Percentiles rank a stretch among this genome's conserved stretches.
Evolutionary conservation across 2,113 vertebrate species (phyloP).

Genomic region (Oryzias curvinotus): DNA sequence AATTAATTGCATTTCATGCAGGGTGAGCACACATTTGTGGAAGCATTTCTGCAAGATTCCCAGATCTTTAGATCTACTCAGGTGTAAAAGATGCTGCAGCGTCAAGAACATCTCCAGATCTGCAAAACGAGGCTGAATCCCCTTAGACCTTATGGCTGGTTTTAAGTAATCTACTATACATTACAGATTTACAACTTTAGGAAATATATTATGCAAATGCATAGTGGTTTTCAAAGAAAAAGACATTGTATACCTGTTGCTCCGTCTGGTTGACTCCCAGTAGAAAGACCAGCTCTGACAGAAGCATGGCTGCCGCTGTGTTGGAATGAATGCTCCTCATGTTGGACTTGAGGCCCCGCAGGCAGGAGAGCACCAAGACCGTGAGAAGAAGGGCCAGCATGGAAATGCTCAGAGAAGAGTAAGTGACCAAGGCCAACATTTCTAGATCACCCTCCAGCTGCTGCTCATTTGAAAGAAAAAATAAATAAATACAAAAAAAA

Average conservation of each 20-base stretch:
- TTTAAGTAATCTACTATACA: too few species aligned
- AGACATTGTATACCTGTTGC: slow-evolving; percentile 84
- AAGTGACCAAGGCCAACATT: slow-evolving; percentile 90
- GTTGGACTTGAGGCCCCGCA: slow-evolving; percentile 96
- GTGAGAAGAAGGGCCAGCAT: slow-evolving; percentile 89
- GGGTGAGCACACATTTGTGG: slow-evolving; percentile 47
- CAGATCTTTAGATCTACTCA: slow-evolving; percentile 32
- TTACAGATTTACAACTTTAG: too few species aligned
- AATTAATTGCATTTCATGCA: slow-evolving; percentile 65
- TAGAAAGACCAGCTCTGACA: slow-evolving; percentile 92
- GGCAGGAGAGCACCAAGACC: slow-evolving; percentile 86
- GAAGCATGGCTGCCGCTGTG: slow-evolving; percentile 86
- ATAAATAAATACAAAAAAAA: not conserved
- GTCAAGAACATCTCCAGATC: not conserved
- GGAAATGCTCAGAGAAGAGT: slow-evolving; percentile 86
- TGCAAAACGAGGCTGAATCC: not conserved
- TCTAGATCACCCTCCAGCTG: slow-evolving; percentile 96
- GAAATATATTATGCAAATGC: too few species aligned
- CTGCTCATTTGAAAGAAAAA: slow-evolving; percentile 56
- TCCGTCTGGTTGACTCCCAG: slow-evolving; percentile 93
- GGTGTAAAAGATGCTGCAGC: not conserved
- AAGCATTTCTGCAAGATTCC: not conserved
- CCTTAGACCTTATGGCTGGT: not conserved
- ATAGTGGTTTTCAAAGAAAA: too few species aligned
- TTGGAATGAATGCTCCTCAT: slow-evolving; percentile 93